Percentiles rank a stretch among this genome's conserved stretches.
These are phyloP conservation scores for Hylia prasina DNA, from an alignment of 2,113 vertebrate species.

Conservation along the genomic window DNA sequence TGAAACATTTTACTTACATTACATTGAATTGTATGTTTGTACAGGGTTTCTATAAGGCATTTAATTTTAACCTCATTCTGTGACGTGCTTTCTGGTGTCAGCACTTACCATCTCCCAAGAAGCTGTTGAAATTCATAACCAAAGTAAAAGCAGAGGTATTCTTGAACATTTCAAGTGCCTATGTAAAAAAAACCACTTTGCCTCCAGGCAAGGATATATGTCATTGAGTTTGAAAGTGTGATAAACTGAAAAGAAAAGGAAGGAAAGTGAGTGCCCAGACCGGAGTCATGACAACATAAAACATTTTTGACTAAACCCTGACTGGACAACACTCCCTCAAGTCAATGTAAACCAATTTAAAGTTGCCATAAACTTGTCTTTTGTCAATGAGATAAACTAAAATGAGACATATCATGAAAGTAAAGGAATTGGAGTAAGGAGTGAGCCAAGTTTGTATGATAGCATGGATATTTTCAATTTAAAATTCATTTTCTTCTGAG, in stretches of 20 bases:
- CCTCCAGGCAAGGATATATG: neutral
- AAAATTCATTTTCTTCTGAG: neutral
- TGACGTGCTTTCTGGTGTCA: neutral
- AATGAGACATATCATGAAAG: neutral
- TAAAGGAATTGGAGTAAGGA: neutral
- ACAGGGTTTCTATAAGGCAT: neutral
- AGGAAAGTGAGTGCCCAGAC: neutral
- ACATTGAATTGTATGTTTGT: neutral
- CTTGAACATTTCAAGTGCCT: constrained; percentile 6
- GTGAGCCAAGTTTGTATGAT: constrained; percentile 6
- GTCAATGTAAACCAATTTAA: constrained; percentile 52
- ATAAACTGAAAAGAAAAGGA: constrained; percentile 43
- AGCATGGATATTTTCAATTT: constrained; percentile 5
- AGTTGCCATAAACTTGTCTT: constrained; percentile 8
- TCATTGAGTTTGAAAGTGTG: constrained; percentile 5
- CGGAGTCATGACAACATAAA: constrained; percentile 49
- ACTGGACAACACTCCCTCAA: constrained; percentile 25
- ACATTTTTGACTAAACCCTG: constrained; percentile 13
- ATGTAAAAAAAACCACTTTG: neutral
- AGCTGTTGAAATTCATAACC: neutral
- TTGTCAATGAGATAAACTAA: constrained; percentile 26
- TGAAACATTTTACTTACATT: neutral
- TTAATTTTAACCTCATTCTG: neutral
- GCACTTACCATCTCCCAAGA: neutral
- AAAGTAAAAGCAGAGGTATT: neutral